phyloP scores from a whole-genome alignment of 2,888 invertebrate genomes.

The Dynastes maya region DNA sequence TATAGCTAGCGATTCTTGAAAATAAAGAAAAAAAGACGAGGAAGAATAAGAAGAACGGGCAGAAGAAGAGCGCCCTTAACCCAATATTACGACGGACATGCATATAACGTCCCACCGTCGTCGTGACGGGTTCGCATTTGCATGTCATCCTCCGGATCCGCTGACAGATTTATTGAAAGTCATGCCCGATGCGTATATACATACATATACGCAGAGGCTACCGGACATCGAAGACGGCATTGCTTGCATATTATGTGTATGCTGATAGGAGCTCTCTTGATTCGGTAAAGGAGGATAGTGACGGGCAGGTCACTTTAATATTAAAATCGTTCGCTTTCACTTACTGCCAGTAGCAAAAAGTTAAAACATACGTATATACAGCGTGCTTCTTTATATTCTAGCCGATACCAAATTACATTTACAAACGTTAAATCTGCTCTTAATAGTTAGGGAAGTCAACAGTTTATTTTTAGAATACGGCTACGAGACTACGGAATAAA shows the following conservation, averaged over 20 bases:
- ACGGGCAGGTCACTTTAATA: slow-evolving; percentile 53
- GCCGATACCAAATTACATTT: too few species aligned
- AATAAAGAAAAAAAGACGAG: neutral
- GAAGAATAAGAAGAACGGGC: neutral
- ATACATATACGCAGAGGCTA: neutral
- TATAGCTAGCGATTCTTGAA: neutral
- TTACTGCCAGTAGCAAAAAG: slow-evolving; percentile 50
- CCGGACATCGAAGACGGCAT: too few species aligned
- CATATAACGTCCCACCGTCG: slow-evolving; percentile 11
- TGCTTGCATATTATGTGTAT: too few species aligned
- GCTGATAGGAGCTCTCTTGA: too few species aligned
- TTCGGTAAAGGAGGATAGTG: neutral
- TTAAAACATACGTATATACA: too few species aligned
- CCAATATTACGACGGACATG: slow-evolving; percentile 14
- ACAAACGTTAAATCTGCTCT: too few species aligned
- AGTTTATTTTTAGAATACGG: too few species aligned
- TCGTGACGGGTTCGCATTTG: slow-evolving; percentile 62
- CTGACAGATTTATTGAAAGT: slow-evolving; percentile 70
- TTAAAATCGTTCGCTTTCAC: slow-evolving; percentile 62
- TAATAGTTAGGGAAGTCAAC: too few species aligned
- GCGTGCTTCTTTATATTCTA: too few species aligned
- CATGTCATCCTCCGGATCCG: slow-evolving; percentile 62
- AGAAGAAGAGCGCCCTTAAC: neutral
- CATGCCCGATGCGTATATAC: slow-evolving; percentile 48
- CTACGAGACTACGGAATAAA: too few species aligned